Evolutionary conservation across 2,888 invertebrate species (phyloP).

Genomic region (Aspidiotus rigidus): DNA sequence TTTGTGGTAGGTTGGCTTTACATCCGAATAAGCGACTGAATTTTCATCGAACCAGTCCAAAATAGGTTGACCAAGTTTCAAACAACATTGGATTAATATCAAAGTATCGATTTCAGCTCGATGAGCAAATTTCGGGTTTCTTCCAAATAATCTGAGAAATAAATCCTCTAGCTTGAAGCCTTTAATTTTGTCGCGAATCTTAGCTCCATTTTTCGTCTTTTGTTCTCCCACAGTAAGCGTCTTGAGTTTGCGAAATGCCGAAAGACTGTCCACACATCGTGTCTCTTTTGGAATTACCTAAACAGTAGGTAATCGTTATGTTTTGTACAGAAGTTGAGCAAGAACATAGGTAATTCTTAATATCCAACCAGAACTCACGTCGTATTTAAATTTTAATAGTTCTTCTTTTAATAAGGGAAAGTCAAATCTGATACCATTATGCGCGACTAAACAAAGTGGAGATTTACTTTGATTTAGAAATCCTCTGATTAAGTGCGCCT

Average conservation of each 20-base stretch:
- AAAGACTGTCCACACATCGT: conserved; percentile 10
- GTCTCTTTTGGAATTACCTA: not conserved
- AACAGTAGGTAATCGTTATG: no score
- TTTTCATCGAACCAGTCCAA: conserved; percentile 13
- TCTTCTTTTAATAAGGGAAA: conserved; percentile 21
- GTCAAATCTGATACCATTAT: conserved; percentile 61
- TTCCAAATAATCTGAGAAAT: not conserved
- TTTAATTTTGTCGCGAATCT: not conserved
- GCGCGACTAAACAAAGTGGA: conserved; percentile 70
- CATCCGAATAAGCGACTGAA: not conserved
- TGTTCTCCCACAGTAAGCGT: not conserved
- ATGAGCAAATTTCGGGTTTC: not conserved
- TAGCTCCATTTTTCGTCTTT: not conserved
- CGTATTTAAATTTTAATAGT: not conserved
- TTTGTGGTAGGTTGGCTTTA: conserved; percentile 4
- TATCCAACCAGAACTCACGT: not conserved
- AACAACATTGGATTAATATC: conserved; percentile 12
- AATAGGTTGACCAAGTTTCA: conserved; percentile 7
- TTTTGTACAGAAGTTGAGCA: not conserved
- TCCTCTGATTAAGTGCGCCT: not conserved
- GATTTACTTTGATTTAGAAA: conserved; percentile 1
- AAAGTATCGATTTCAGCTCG: conserved; percentile 18
- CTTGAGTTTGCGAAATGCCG: conserved; percentile 1
- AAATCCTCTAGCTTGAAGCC: not conserved
- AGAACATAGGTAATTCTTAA: not conserved